Conservation (phyloP, 1,140 invertebrate genomes). For the Ooceraea biroi region DNA sequence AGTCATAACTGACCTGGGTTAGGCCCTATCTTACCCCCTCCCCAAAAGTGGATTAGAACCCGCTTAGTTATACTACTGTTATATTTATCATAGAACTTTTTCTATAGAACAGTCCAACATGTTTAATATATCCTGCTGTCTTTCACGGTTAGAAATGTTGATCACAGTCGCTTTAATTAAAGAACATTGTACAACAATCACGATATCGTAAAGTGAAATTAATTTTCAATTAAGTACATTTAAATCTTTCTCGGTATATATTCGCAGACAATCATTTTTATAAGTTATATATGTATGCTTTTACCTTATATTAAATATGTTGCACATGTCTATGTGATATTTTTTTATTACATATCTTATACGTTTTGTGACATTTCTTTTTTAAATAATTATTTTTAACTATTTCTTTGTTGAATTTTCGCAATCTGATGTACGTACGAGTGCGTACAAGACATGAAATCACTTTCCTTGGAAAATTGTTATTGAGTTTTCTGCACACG, state of each 20-base stretch:
- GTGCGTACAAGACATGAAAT: not conserved
- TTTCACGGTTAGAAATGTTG: not conserved
- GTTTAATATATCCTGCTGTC: constrained; percentile 9
- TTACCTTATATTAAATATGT: too few relatives aligned
- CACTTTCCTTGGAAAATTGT: not conserved
- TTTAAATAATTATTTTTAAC: not conserved
- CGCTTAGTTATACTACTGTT: constrained; percentile 60
- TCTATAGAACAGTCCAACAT: constrained; percentile 62
- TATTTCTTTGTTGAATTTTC: not conserved
- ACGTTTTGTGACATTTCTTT: not conserved
- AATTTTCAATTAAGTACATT: constrained; percentile 35
- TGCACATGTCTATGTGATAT: too few relatives aligned
- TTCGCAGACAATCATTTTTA: not conserved
- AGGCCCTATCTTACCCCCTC: too few relatives aligned
- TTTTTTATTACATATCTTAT: not conserved
- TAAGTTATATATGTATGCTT: constrained; percentile 76
- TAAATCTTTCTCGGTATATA: constrained; percentile 11
- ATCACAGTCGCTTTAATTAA: constrained; percentile 59
- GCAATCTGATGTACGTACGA: not conserved
- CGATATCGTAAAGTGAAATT: constrained; percentile 16
- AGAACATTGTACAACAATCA: constrained; percentile 9
- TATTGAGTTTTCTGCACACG: not conserved
- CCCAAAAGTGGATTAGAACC: too few relatives aligned
- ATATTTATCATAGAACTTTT: not conserved
- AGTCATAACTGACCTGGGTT: too few relatives aligned